These are phyloP conservation scores for Coelopa frigida DNA, from an alignment of 1,140 invertebrate genomes.

Conservation along the genomic window DNA sequence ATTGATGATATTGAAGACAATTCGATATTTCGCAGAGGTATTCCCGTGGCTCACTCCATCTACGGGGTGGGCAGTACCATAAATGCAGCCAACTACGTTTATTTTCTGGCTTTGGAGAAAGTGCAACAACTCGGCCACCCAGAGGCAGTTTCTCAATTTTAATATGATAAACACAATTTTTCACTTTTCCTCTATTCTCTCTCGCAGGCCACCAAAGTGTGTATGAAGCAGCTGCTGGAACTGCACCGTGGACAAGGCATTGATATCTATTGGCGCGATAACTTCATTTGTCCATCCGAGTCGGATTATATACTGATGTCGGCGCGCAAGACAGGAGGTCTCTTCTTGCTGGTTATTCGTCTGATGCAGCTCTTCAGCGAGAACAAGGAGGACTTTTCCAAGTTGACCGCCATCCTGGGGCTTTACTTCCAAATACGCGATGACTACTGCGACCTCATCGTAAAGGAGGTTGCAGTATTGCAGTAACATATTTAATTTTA, in stretches of 20 bases:
- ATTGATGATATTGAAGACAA: constrained; percentile 97
- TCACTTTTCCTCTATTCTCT: constrained; percentile 5
- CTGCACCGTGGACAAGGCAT: constrained; percentile 93
- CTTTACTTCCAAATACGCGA: constrained; percentile 95
- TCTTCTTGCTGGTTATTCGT: constrained; percentile 89
- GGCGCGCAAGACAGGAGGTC: constrained; percentile 86
- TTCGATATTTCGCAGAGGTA: constrained; percentile 84
- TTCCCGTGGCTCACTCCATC: constrained; percentile 91
- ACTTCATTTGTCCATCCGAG: constrained; percentile 86
- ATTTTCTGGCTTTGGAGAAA: constrained; percentile 85
- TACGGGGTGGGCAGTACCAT: constrained; percentile 92
- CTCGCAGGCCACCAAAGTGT: constrained; percentile 66
- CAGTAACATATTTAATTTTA: too few relatives aligned
- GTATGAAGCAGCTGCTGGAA: constrained; percentile 85
- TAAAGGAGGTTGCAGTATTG: constrained; percentile 82
- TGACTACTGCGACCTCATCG: constrained; percentile 86
- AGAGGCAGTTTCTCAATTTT: constrained; percentile 51
- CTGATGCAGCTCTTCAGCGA: constrained; percentile 93
- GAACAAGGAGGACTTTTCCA: constrained; percentile 77
- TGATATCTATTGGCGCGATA: constrained; percentile 97
- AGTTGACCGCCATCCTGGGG: constrained; percentile 76
- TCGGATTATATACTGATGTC: constrained; percentile 91
- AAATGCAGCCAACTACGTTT: constrained; percentile 91
- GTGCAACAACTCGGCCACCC: constrained; percentile 73
- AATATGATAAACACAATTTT: not conserved